A percentile compares a stretch with the other conserved stretches of the same genome.
phyloP scores from a whole-genome alignment of 2,888 invertebrate species.

The Serrognathus titanus region DNA sequence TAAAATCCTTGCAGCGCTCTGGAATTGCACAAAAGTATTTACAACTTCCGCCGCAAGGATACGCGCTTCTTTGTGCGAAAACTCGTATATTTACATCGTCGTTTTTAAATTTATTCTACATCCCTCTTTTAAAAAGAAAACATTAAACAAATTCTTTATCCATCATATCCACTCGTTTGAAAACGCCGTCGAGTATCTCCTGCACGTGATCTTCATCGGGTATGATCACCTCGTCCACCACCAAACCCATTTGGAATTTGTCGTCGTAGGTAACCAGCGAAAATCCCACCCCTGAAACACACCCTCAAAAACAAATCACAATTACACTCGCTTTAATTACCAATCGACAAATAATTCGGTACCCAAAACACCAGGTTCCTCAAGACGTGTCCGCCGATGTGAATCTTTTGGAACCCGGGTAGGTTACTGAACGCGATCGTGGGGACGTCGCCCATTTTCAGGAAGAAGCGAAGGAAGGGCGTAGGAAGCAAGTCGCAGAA shows the following conservation, averaged over 20 bases:
- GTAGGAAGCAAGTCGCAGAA: slow-evolving; percentile 1
- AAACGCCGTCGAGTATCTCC: slow-evolving; percentile 8
- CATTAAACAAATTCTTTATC: background rate
- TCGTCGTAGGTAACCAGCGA: slow-evolving; percentile 9
- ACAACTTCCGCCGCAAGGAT: too few relatives aligned
- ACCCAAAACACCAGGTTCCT: slow-evolving; percentile 8
- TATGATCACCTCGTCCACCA: slow-evolving; percentile 12
- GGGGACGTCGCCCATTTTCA: background rate
- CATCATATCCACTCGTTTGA: slow-evolving; percentile 10
- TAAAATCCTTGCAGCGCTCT: too few relatives aligned
- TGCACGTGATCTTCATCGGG: slow-evolving; percentile 1
- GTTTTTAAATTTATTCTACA: too few relatives aligned
- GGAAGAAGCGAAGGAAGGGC: background rate
- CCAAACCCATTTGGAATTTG: slow-evolving; percentile 10
- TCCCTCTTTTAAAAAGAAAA: too few relatives aligned
- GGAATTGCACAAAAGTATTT: too few relatives aligned
- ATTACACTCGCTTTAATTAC: background rate
- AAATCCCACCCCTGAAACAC: slow-evolving; percentile 10
- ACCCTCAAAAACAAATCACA: background rate
- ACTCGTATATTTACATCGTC: too few relatives aligned
- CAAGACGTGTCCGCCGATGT: background rate
- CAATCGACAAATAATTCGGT: background rate
- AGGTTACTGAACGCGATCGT: slow-evolving; percentile 5
- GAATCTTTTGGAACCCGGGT: slow-evolving; percentile 1
- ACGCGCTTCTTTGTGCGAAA: too few relatives aligned